A percentile compares a stretch with the other conserved stretches of the same genome.
Evolutionary conservation across 1,140 invertebrate species (phyloP).

Genomic region (Amyelois transitella): DNA sequence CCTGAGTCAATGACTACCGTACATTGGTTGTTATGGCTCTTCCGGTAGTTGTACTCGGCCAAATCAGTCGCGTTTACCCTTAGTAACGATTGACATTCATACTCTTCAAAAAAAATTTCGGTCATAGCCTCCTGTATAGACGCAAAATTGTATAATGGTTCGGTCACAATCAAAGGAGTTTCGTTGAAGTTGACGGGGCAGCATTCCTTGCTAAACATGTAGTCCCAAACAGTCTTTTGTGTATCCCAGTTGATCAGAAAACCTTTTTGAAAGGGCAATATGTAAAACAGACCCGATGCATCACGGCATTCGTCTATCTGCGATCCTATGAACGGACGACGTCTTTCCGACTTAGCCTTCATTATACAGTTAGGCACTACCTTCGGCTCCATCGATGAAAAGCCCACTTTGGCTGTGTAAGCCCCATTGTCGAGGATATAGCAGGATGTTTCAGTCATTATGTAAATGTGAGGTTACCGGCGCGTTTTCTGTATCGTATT

Average conservation of each 20-base stretch:
- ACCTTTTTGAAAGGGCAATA: constrained; percentile 96
- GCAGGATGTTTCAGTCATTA: constrained; percentile 59
- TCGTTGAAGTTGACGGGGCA: constrained; percentile 86
- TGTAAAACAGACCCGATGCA: constrained; percentile 94
- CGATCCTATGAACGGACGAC: constrained; percentile 91
- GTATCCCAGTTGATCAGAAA: constrained; percentile 97
- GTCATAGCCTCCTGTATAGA: constrained; percentile 94
- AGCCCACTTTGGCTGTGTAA: constrained; percentile 88
- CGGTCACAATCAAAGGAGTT: constrained; percentile 90
- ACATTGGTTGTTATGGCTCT: constrained; percentile 77
- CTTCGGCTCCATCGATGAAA: constrained; percentile 81
- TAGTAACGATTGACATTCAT: constrained; percentile 90
- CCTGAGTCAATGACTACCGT: constrained; percentile 94
- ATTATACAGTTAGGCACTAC: constrained; percentile 96
- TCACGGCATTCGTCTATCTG: constrained; percentile 93
- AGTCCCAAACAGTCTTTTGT: constrained; percentile 97
- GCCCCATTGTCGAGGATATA: constrained; percentile 93
- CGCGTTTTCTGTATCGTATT: not conserved
- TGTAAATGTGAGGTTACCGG: constrained; percentile 38
- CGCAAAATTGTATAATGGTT: constrained; percentile 95
- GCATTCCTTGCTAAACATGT: constrained; percentile 92
- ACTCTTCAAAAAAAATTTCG: constrained; percentile 99
- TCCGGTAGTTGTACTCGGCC: constrained; percentile 79
- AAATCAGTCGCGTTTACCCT: constrained; percentile 86
- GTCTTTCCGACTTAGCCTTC: constrained; percentile 97